phyloP scores from a whole-genome alignment of 2,797 vertebrate genomes.

The Amazona ochrocephala region DNA sequence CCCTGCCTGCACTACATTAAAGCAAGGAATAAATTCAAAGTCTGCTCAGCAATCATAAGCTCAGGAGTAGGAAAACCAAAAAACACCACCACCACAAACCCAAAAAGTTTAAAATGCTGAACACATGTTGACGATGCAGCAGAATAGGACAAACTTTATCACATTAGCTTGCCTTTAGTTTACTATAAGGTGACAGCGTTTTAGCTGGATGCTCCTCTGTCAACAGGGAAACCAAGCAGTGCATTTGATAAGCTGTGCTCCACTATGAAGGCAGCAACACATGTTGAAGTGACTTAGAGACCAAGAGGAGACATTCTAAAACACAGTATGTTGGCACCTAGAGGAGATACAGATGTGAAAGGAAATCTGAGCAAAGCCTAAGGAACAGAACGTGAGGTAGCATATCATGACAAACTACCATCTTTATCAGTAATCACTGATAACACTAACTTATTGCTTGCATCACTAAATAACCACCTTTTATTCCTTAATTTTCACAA shows the following conservation, averaged over 20 bases:
- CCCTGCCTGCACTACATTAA: neutral
- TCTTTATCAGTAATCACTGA: neutral
- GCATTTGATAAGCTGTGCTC: neutral
- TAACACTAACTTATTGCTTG: neutral
- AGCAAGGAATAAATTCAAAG: neutral
- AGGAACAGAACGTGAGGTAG: neutral
- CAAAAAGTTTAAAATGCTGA: neutral
- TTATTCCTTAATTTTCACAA: neutral
- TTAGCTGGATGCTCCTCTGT: neutral
- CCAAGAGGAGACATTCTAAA: neutral
- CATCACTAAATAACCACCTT: neutral
- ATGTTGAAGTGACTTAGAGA: neutral
- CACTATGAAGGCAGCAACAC: neutral
- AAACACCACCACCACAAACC: neutral
- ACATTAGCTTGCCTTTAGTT: neutral
- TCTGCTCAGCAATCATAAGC: neutral
- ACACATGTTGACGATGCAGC: accelerated
- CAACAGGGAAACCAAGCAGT: neutral
- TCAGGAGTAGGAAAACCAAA: neutral
- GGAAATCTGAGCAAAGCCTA: neutral
- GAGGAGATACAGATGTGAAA: neutral
- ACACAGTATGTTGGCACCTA: neutral
- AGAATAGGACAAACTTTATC: neutral
- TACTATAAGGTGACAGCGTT: neutral
- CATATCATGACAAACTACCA: accelerated